Percentiles rank a stretch among this genome's conserved stretches.
phyloP scores from a whole-genome alignment of 1,140 invertebrate species.

The Drosophila paulistorum region DNA sequence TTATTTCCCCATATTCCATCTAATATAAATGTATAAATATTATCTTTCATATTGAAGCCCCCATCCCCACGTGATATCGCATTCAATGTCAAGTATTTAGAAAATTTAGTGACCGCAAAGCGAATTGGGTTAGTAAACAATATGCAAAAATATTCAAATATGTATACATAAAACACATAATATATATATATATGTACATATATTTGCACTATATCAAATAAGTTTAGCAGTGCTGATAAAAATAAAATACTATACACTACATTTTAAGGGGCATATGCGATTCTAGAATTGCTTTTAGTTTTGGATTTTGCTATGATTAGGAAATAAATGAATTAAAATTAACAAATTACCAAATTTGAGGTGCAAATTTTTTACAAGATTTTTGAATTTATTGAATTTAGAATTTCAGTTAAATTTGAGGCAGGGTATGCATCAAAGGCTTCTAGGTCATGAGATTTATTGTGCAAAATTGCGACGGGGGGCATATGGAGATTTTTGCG shows the following conservation, averaged over 20 bases:
- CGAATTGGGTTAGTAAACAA: constrained; percentile 67
- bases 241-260: background rate
- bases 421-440: constrained; percentile 34
- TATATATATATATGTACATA: constrained; percentile 22
- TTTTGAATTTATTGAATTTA: background rate
- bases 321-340: background rate
- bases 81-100: constrained; percentile 67
- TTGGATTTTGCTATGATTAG: background rate
- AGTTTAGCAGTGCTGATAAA: constrained; percentile 24
- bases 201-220: constrained; percentile 11
- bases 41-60: constrained; percentile 17
- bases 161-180: constrained; percentile 19
- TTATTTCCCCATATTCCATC: background rate
- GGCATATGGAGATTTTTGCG: constrained; percentile 45
- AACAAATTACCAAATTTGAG: background rate
- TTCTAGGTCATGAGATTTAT: constrained; percentile 41
- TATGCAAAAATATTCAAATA: constrained; percentile 53
- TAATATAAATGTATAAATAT: background rate
- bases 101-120: constrained; percentile 59
- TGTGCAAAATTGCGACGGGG: constrained; percentile 42
- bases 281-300: constrained; percentile 15
- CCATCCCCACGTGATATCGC: constrained; percentile 32
- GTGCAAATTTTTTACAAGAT: background rate
- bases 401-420: no score
- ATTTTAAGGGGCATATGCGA: background rate